These are phyloP conservation scores for Styela clava DNA, from an alignment of 23 tunicate species.

Conservation along the genomic window DNA sequence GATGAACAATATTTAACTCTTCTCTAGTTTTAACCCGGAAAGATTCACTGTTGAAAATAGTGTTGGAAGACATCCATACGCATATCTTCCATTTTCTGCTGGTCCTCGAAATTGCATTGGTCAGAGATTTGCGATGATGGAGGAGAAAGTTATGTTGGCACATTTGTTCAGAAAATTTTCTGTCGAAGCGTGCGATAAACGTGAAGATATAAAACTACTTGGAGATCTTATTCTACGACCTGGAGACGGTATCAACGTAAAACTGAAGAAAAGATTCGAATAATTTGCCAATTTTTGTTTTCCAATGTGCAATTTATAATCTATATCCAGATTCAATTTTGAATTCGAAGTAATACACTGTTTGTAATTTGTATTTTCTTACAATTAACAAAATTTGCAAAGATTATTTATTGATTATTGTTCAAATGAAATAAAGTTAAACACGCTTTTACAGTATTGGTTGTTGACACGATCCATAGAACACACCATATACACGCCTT, in stretches of 20 bases:
- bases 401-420: no score
- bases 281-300: neutral
- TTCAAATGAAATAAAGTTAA: no score
- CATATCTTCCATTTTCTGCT: constrained; percentile 92
- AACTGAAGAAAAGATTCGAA: constrained; percentile 6
- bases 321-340: no score
- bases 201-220: constrained; percentile 42
- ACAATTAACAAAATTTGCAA: no score
- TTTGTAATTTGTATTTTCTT: no score
- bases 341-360: no score
- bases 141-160: constrained; percentile 74
- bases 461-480: no score
- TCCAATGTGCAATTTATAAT: neutral
- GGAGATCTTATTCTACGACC: constrained; percentile 68
- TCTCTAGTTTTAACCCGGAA: constrained; percentile 48
- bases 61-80: constrained; percentile 67
- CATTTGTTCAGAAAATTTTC: constrained; percentile 45
- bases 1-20: no score
- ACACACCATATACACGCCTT: no score
- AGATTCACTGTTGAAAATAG: constrained; percentile 50
- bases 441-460: no score
- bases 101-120: constrained; percentile 99
- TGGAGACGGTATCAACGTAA: constrained; percentile 12
- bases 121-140: constrained; percentile 89
- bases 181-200: constrained; percentile 26